Conservation (phyloP, 2,113 vertebrate genomes). For the Rostratula benghalensis region DNA sequence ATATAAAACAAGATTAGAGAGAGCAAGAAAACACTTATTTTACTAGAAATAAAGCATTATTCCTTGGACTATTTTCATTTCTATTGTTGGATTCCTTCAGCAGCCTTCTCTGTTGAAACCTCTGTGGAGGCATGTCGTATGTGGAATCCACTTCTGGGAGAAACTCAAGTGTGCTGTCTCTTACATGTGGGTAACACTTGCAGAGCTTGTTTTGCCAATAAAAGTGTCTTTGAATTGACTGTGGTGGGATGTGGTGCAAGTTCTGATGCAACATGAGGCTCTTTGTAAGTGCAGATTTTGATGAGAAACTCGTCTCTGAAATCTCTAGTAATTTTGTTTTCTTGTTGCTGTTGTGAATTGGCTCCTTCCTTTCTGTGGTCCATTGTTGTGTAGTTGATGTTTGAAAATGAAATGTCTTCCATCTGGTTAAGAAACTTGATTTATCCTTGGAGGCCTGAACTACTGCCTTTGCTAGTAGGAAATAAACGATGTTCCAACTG, state of each 20-base stretch:
- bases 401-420: constrained; percentile 50
- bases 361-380: constrained; percentile 21
- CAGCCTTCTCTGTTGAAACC: not conserved
- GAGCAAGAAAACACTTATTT: not conserved
- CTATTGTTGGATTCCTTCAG: not conserved
- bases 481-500: constrained; percentile 21
- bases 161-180: not conserved
- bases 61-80: not conserved
- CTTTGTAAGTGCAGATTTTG: constrained; percentile 22
- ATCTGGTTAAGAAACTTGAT: constrained; percentile 36
- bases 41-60: not conserved
- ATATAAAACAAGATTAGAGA: not conserved
- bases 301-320: not conserved
- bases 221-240: constrained; percentile 40
- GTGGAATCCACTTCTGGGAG: not conserved
- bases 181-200: constrained; percentile 52
- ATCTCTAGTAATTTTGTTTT: constrained; percentile 42
- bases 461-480: constrained; percentile 33
- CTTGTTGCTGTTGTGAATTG: constrained; percentile 43
- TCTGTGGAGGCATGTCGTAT: not conserved
- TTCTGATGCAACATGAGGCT: constrained; percentile 22
- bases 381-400: not conserved
- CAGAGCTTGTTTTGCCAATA: constrained; percentile 53
- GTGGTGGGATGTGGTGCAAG: constrained; percentile 15
- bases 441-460: constrained; percentile 11